A percentile compares a stretch with the other conserved stretches of the same genome.
Conservation (phyloP, 2,797 vertebrate species). For the Gymnopithys bicolor region DNA sequence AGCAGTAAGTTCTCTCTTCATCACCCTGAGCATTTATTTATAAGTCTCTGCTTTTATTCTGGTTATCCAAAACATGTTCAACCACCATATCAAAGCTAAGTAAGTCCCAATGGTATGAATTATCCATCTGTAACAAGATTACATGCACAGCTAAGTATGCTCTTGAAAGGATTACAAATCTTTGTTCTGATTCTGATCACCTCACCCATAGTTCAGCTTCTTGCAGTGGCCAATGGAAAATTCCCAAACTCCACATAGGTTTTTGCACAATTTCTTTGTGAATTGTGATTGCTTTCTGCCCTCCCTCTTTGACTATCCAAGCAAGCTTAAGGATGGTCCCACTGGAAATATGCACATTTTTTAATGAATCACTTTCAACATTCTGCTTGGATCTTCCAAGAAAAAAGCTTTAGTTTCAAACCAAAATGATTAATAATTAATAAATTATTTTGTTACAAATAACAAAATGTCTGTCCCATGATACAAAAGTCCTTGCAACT, state of each 20-base stretch:
- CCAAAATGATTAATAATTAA: background rate
- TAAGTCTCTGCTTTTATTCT: background rate
- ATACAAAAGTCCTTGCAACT: background rate
- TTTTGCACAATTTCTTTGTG: background rate
- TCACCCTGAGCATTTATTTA: background rate
- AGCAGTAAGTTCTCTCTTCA: background rate
- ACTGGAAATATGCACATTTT: background rate
- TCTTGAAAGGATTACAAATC: background rate
- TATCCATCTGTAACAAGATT: background rate
- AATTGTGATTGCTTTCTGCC: background rate
- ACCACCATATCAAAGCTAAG: background rate
- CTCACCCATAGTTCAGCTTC: background rate
- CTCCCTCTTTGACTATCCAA: background rate
- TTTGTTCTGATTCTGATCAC: background rate
- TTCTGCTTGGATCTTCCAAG: background rate
- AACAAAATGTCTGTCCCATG: background rate
- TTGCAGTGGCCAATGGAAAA: background rate
- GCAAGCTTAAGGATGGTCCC: background rate
- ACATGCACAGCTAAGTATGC: background rate
- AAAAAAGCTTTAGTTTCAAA: background rate
- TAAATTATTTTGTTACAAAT: background rate
- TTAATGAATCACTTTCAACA: background rate
- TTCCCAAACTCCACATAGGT: background rate
- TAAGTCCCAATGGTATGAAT: background rate
- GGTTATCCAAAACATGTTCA: background rate